These are phyloP conservation scores for Pseudomyrmex gracilis DNA, from an alignment of 1,140 invertebrate species.

Conservation along the genomic window DNA sequence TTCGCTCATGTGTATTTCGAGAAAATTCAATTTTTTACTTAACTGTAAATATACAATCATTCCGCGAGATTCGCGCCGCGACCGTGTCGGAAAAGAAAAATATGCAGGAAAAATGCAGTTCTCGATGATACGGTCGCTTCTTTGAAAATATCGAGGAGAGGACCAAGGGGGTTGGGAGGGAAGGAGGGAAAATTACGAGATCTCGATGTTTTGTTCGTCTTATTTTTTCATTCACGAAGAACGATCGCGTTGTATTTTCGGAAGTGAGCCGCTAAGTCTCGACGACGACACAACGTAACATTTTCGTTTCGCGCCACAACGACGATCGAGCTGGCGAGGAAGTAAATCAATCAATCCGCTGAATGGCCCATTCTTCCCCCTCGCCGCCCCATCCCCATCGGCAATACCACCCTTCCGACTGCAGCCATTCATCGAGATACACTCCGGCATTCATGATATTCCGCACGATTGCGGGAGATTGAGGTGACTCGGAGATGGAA, in stretches of 20 bases:
- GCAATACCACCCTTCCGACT: slow-evolving; percentile 73
- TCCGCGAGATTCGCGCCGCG: slow-evolving; percentile 17
- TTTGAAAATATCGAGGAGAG: background rate
- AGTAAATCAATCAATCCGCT: slow-evolving; percentile 73
- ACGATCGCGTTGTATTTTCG: slow-evolving; percentile 22
- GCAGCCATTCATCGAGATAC: slow-evolving; percentile 77
- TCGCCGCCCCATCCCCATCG: slow-evolving; percentile 18
- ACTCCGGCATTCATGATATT: slow-evolving; percentile 81
- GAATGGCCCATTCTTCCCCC: slow-evolving; percentile 69
- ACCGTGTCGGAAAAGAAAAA: slow-evolving; percentile 3
- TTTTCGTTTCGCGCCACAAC: slow-evolving; percentile 44
- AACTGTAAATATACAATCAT: slow-evolving; percentile 40
- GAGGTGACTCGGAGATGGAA: slow-evolving; percentile 76
- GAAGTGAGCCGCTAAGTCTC: slow-evolving; percentile 17
- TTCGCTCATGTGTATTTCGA: slow-evolving; percentile 30
- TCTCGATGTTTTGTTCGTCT: background rate
- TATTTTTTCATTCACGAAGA: background rate
- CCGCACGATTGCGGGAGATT: slow-evolving; percentile 78
- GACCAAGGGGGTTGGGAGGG: too few species aligned
- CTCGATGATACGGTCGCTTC: background rate
- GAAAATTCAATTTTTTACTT: slow-evolving; percentile 49
- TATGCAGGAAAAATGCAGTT: background rate
- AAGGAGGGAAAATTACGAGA: slow-evolving; percentile 3
- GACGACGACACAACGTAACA: slow-evolving; percentile 55
- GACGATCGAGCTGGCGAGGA: slow-evolving; percentile 51